These are phyloP conservation scores for Mycteria americana DNA, from an alignment of 2,797 vertebrate species.

Conservation along the genomic window DNA sequence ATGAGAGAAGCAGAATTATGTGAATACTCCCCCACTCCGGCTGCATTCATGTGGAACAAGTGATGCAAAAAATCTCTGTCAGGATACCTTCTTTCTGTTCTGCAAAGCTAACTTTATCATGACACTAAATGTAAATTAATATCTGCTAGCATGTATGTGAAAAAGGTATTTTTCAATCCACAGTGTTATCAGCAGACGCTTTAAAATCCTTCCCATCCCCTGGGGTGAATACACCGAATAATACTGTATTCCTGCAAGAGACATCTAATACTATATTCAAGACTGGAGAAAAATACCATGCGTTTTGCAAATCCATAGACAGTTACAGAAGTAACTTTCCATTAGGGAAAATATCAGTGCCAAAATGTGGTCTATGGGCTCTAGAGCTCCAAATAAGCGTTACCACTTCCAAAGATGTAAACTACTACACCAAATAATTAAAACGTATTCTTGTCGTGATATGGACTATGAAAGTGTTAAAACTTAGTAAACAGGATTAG, in stretches of 20 bases:
- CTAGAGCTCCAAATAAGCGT: background rate
- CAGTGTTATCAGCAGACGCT: background rate
- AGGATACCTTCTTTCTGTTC: background rate
- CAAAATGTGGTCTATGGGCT: background rate
- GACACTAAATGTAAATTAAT: constrained; percentile 11
- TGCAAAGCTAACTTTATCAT: background rate
- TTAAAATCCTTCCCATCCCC: background rate
- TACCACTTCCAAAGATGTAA: background rate
- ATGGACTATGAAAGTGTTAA: background rate
- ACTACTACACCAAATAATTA: background rate
- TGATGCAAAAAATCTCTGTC: background rate
- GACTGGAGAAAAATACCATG: background rate
- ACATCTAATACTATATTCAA: background rate
- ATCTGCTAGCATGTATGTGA: background rate
- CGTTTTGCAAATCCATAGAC: background rate
- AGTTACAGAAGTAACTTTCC: background rate
- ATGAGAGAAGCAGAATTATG: background rate
- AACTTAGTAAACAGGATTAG: background rate
- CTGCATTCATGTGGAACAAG: background rate
- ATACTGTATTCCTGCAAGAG: background rate
- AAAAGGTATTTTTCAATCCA: constrained; percentile 7
- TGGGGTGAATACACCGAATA: background rate
- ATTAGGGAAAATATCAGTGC: background rate
- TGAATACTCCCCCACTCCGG: fast-evolving
- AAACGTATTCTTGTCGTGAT: background rate